These are phyloP conservation scores for Cetonia aurata DNA, from an alignment of 2,888 invertebrate species.

Conservation along the genomic window DNA sequence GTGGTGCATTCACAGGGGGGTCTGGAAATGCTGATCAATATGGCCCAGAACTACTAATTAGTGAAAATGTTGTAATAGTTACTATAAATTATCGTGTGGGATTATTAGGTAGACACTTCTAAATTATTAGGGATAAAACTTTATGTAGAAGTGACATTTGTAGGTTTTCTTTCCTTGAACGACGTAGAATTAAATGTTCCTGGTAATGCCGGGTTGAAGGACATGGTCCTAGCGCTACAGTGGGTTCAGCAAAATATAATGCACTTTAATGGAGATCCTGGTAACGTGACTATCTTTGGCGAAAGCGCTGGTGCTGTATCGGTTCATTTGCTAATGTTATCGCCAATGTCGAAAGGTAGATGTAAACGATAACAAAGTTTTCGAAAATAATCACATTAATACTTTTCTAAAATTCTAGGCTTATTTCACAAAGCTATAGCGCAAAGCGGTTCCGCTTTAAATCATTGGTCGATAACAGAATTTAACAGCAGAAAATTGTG, in stretches of 20 bases:
- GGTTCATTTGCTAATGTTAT: slow-evolving; percentile 67
- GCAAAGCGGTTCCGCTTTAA: slow-evolving; percentile 47
- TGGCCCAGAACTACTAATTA: slow-evolving; percentile 63
- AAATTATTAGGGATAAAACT: neutral
- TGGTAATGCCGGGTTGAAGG: slow-evolving; percentile 70
- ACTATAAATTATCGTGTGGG: slow-evolving; percentile 64
- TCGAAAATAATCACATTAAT: neutral
- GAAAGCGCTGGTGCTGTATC: slow-evolving; percentile 69
- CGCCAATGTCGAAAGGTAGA: slow-evolving; percentile 61
- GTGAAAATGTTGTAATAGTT: slow-evolving; percentile 62
- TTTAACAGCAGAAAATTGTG: slow-evolving; percentile 16
- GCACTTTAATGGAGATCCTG: slow-evolving; percentile 69
- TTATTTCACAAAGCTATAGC: slow-evolving; percentile 50
- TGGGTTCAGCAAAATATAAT: slow-evolving; percentile 69
- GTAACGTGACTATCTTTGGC: slow-evolving; percentile 69
- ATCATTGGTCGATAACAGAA: slow-evolving; percentile 32
- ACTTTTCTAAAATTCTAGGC: slow-evolving; percentile 15
- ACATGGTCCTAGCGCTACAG: slow-evolving; percentile 68
- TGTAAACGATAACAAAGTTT: too few relatives aligned
- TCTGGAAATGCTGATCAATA: slow-evolving; percentile 59
- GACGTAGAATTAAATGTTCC: slow-evolving; percentile 67
- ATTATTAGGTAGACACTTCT: slow-evolving; percentile 59
- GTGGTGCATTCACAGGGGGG: slow-evolving; percentile 63
- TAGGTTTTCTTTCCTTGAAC: slow-evolving; percentile 67
- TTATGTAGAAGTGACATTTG: neutral